A percentile compares a stretch with the other conserved stretches of the same genome.
These are phyloP conservation scores for Ctenomys sociabilis DNA, from an alignment of 2,113 vertebrate genomes.

Conservation along the genomic window DNA sequence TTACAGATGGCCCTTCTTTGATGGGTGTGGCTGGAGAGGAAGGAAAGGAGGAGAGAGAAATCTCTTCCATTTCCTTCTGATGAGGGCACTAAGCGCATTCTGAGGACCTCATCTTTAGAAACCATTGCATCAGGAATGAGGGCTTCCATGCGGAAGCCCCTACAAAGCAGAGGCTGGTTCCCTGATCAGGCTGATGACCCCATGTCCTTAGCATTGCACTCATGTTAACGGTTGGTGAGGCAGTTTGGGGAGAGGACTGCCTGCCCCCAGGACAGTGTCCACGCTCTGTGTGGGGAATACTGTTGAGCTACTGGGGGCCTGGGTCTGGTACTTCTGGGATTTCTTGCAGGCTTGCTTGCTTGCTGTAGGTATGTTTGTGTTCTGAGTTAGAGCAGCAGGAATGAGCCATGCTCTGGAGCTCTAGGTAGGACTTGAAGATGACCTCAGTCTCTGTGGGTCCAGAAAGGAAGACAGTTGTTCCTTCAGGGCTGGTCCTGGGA, in stretches of 20 bases:
- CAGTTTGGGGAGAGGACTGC: not conserved
- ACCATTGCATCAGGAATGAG: not conserved
- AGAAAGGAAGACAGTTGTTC: not conserved
- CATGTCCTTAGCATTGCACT: not conserved
- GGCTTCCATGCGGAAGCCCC: not conserved
- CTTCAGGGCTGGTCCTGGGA: not conserved
- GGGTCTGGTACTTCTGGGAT: not conserved
- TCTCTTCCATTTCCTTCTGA: not conserved
- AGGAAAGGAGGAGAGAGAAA: not conserved
- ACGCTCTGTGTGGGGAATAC: not conserved
- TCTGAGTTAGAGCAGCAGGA: not conserved
- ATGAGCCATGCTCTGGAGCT: not conserved
- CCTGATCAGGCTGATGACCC: not conserved
- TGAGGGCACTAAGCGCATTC: not conserved
- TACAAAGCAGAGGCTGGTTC: not conserved
- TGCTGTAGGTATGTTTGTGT: not conserved
- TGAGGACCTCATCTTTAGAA: not conserved
- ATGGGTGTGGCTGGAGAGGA: not conserved
- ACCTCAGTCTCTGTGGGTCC: not conserved
- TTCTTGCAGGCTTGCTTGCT: not conserved
- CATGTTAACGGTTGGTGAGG: slow-evolving; percentile 12
- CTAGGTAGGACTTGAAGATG: not conserved
- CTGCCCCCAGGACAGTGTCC: slow-evolving; percentile 23
- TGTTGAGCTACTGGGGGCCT: not conserved
- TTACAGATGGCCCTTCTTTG: not conserved